These are phyloP conservation scores for Tragelaphus buxtoni DNA, from an alignment of 2,113 vertebrate genomes.

Conservation along the genomic window DNA sequence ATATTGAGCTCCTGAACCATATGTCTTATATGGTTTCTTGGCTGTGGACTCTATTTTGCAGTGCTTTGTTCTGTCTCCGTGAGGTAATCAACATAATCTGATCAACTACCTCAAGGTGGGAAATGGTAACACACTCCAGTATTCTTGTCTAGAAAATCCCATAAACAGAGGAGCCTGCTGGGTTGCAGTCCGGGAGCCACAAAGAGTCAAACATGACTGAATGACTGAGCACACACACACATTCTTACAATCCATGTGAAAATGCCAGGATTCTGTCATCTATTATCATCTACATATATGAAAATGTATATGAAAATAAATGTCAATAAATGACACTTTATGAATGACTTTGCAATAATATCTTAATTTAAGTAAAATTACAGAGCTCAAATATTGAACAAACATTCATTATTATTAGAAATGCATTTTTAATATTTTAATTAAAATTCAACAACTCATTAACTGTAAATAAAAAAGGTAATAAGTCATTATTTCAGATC, in stretches of 20 bases:
- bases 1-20: not conserved
- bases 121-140: not conserved
- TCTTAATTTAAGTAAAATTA: not conserved
- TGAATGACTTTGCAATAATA: not conserved
- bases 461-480: not conserved
- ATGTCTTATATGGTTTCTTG: conserved; percentile 34
- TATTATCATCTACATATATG: not conserved
- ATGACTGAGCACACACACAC: not conserved
- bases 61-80: not conserved
- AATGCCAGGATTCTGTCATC: not conserved
- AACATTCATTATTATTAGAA: not conserved
- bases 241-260: not conserved
- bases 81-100: conserved; percentile 13
- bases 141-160: not conserved
- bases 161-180: not conserved
- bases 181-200: not conserved
- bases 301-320: not conserved
- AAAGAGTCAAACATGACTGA: not conserved
- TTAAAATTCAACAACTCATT: not conserved
- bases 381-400: not conserved
- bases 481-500: not conserved
- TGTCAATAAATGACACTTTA: not conserved
- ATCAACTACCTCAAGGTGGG: not conserved
- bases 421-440: not conserved
- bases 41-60: not conserved